A percentile compares a stretch with the other conserved stretches of the same genome.
Conservation (phyloP, 1,140 invertebrate species). For the Parapsyche elsis region DNA sequence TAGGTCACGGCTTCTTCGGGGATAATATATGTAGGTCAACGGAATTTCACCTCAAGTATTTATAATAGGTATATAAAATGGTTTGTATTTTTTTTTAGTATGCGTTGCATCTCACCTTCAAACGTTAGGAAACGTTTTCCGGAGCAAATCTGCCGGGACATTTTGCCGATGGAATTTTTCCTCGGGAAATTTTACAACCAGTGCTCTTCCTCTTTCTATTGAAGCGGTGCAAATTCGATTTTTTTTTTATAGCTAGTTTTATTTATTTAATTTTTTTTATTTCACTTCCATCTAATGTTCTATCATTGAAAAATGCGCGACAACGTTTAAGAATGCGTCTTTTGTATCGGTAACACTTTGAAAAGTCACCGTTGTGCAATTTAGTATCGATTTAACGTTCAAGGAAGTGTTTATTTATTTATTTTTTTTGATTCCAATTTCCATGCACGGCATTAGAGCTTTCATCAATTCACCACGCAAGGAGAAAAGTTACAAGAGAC, state of each 20-base stretch:
- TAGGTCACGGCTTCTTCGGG: conserved; percentile 6
- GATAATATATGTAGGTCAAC: not conserved
- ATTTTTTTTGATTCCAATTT: no score
- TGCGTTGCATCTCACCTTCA: not conserved
- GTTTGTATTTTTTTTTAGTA: not conserved
- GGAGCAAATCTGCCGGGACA: conserved; percentile 7
- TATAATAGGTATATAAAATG: not conserved
- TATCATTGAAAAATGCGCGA: no score
- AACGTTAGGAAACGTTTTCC: not conserved
- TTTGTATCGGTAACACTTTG: no score
- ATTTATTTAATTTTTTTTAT: no score
- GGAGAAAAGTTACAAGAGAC: no score
- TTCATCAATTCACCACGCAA: no score
- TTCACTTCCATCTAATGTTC: no score
- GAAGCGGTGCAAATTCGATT: not conserved
- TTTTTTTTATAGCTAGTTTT: not conserved
- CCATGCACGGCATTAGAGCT: no score
- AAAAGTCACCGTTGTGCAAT: no score
- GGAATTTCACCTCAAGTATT: not conserved
- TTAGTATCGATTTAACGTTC: no score
- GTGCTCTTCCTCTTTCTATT: not conserved
- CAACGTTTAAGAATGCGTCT: no score
- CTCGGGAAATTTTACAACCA: not conserved
- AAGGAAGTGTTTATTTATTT: no score
- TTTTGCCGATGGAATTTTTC: not conserved